Percentiles rank a stretch among this genome's conserved stretches.
These are phyloP conservation scores for Volucella inanis DNA, from an alignment of 2,888 invertebrate species.

Conservation along the genomic window DNA sequence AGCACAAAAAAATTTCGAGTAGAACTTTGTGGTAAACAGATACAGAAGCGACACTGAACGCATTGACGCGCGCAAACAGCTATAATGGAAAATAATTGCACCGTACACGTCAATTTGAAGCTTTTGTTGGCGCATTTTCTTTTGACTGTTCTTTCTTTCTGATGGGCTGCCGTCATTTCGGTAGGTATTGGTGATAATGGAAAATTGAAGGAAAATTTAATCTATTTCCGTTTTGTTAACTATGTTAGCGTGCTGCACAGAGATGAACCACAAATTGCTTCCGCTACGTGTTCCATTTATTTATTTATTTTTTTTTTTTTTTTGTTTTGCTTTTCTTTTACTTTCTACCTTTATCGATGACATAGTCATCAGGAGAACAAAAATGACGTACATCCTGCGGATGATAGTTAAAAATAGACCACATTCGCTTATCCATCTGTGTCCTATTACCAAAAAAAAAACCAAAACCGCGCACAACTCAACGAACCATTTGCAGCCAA, in stretches of 20 bases:
- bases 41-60: conserved; percentile 24
- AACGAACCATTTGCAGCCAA: neutral
- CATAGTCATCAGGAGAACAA: too few species aligned
- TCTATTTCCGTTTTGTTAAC: conserved; percentile 30
- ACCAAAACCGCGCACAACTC: neutral
- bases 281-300: conserved; percentile 22
- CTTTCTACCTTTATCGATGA: neutral
- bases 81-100: conserved; percentile 58
- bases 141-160: neutral
- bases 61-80: conserved; percentile 31
- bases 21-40: conserved; percentile 18
- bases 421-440: neutral
- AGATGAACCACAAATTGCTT: conserved; percentile 50
- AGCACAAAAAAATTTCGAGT: conserved; percentile 31
- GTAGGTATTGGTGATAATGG: conserved; percentile 25
- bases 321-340: conserved; percentile 10
- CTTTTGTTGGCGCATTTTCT: conserved; percentile 28
- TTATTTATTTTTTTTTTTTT: neutral
- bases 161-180: neutral
- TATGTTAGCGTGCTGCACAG: conserved; percentile 28
- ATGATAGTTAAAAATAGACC: neutral
- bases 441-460: conserved; percentile 1
- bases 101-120: conserved; percentile 38
- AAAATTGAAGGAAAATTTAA: conserved; percentile 54
- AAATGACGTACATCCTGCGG: conserved; percentile 15